Evolutionary conservation across 2,797 vertebrate genomes (phyloP), one percentile per base, ranked within the genome.

Genomic region (Sebastes steindachneri): DNA sequence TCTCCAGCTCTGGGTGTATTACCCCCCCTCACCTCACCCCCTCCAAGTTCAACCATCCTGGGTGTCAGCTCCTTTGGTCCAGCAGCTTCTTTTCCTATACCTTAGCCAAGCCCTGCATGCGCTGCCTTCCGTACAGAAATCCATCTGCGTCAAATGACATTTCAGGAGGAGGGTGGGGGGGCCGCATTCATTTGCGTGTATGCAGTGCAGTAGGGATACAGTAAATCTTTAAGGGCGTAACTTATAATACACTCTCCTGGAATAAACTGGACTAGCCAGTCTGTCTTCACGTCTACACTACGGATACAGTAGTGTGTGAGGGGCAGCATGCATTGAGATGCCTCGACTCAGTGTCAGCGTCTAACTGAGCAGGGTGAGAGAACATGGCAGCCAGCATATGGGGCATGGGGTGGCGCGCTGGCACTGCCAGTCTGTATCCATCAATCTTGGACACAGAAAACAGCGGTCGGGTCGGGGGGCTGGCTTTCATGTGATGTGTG

Each of bases 371-470:
- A 14, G 88, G 87, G 89, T 66, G 82, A 82, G 84, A 31, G 86
- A 86, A 90, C 92, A 91, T 91, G 92, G 93, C 93, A 93, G 93
- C 83, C 57, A 94, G 80, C 94, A 93, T 94, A 95, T 94, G 93
- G 88, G 86, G 85, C 67, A 71, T 4, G 48, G 81, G 90, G 87
- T 90, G 92, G 89, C 73, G 54, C 60, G 75, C 89, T 93, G 93
- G 93, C 93, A 92, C 87, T 89, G 93, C 93, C 91, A 92, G 83
- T 79, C 88, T 82, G 84, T 21, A 90, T 91, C 81, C 90, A 94
- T 94, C 93, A 93, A 90, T 94, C 90, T 87, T 64, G 66, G 66
- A 71, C 35, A 54, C 68, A 66, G 85, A 67, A 82, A 75, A 74
- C 67, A 79, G 75, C 21, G 64, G 68, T 41, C 68, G 57, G 41